phyloP scores from a whole-genome alignment of 2,113 vertebrate genomes.

The Mustela nigripes region DNA sequence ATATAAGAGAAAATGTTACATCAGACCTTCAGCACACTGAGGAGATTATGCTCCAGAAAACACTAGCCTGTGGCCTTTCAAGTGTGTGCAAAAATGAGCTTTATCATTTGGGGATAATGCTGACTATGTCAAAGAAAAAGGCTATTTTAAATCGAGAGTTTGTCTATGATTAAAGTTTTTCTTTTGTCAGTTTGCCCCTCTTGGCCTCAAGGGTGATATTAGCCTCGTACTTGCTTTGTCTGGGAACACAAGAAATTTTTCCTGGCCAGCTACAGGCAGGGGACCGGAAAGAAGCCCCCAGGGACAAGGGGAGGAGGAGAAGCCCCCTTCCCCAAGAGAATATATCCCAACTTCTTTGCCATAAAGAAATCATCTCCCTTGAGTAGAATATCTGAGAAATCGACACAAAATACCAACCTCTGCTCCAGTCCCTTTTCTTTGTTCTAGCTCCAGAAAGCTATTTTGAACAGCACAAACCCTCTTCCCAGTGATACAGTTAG shows the following conservation, averaged over 20 bases:
- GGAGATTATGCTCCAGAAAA: background rate
- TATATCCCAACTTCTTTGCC: no score
- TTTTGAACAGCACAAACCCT: background rate
- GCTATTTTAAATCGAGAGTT: background rate
- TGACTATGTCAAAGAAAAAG: constrained; percentile 22
- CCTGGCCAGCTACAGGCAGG: background rate
- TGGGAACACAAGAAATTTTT: background rate
- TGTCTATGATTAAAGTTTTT: background rate
- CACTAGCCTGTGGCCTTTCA: background rate
- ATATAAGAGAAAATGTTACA: background rate
- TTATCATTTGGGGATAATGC: background rate
- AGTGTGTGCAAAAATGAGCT: background rate
- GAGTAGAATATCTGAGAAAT: background rate
- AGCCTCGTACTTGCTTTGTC: background rate
- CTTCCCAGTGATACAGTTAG: background rate
- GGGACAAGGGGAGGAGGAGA: no score
- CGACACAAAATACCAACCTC: background rate
- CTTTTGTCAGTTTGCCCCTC: background rate
- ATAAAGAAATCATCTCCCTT: background rate
- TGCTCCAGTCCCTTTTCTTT: background rate
- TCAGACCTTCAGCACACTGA: background rate
- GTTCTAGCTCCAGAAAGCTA: background rate
- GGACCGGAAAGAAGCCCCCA: background rate
- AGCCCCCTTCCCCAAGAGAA: background rate
- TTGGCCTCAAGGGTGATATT: background rate